Conservation (phyloP, 2,113 vertebrate species). For the Lethenteron reissneri region DNA sequence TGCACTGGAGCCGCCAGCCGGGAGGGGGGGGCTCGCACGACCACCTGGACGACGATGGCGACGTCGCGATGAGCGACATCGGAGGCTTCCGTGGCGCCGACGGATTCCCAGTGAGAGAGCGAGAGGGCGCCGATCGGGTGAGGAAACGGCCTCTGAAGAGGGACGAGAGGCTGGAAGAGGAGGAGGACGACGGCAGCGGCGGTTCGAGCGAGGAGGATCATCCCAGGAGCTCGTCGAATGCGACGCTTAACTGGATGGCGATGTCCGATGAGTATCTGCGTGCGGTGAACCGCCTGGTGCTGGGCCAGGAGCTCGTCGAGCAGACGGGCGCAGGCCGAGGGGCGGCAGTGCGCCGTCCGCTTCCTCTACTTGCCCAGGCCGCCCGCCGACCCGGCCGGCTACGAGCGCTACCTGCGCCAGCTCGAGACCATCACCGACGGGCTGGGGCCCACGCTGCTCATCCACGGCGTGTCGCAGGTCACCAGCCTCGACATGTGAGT, state of each 20-base stretch:
- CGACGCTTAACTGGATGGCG: background rate
- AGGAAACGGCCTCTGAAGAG: no score
- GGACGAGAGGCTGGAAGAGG: no score
- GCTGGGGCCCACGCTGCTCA: slow-evolving; percentile 59
- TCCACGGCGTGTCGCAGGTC: slow-evolving; percentile 58
- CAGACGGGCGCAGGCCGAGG: slow-evolving; percentile 16
- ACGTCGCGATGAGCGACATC: no score
- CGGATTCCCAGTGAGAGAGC: no score
- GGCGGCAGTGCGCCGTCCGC: slow-evolving; percentile 29
- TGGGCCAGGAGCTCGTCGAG: slow-evolving; percentile 14
- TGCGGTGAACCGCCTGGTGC: slow-evolving; percentile 45
- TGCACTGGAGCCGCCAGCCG: slow-evolving; percentile 49
- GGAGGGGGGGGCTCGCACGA: slow-evolving; percentile 23
- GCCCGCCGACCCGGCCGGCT: slow-evolving; percentile 43
- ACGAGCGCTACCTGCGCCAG: slow-evolving; percentile 40
- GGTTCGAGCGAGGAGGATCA: no score
- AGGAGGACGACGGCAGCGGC: no score
- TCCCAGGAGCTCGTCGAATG: background rate
- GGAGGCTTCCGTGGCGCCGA: no score
- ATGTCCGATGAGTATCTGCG: background rate
- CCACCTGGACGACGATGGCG: slow-evolving; percentile 22
- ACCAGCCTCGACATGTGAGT: slow-evolving; percentile 58
- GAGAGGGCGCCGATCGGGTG: no score
- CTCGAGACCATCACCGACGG: slow-evolving; percentile 44
- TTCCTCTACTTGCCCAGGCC: slow-evolving; percentile 62